A percentile compares a stretch with the other conserved stretches of the same genome.
Conservation (phyloP, 2,113 vertebrate genomes). For the Caranx ignobilis region DNA sequence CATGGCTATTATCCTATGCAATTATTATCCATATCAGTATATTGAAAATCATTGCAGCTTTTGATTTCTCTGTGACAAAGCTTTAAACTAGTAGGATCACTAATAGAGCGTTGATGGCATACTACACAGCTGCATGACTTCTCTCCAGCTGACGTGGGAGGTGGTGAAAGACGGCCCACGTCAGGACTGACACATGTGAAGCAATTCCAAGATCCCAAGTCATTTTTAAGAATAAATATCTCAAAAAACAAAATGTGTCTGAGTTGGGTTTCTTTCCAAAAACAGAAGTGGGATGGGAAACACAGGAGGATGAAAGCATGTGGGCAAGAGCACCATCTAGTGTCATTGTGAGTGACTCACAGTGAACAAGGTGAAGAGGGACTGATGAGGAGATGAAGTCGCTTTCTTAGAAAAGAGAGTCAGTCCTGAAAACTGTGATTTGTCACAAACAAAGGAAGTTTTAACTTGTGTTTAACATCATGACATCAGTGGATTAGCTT, state of each 20-base stretch:
- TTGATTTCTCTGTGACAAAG: slow-evolving; percentile 83
- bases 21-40: slow-evolving; percentile 88
- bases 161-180: slow-evolving; percentile 80
- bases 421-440: neutral
- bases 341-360: slow-evolving; percentile 4
- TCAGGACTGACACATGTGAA: slow-evolving; percentile 65
- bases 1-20: slow-evolving; percentile 99
- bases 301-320: neutral
- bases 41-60: slow-evolving; percentile 77
- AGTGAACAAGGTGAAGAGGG: neutral
- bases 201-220: slow-evolving; percentile 84
- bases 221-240: slow-evolving; percentile 96
- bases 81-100: slow-evolving; percentile 88
- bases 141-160: slow-evolving; percentile 83
- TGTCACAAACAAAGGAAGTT: slow-evolving; percentile 15
- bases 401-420: neutral
- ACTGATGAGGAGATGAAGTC: neutral
- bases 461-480: neutral
- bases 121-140: slow-evolving; percentile 91
- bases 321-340: slow-evolving; percentile 58
- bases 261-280: slow-evolving; percentile 9
- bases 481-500: too few species aligned
- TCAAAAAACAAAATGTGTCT: slow-evolving; percentile 47
- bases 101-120: slow-evolving; percentile 84
- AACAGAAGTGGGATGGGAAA: neutral